These are phyloP conservation scores for Chymomyza fuscimana DNA, from an alignment of 2,888 invertebrate genomes.

Conservation along the genomic window DNA sequence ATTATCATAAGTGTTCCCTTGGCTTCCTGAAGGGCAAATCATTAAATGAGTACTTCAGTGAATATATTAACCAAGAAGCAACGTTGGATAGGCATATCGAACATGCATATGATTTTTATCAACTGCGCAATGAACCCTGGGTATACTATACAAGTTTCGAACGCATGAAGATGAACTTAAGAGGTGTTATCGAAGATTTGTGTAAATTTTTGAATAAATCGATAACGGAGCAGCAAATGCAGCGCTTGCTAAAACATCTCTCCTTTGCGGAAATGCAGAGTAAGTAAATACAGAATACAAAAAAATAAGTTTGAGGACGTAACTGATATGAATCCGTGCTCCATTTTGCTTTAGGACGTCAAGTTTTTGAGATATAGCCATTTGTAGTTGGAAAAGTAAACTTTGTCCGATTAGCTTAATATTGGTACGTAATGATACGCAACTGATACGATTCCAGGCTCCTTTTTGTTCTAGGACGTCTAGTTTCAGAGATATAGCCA, in stretches of 20 bases:
- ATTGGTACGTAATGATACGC: too few relatives aligned
- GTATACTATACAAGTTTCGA: constrained; percentile 70
- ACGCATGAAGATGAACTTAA: constrained; percentile 65
- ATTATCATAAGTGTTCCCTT: constrained; percentile 80
- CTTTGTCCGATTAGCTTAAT: too few relatives aligned
- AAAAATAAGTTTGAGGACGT: too few relatives aligned
- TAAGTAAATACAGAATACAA: constrained; percentile 16
- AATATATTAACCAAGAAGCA: constrained; percentile 24
- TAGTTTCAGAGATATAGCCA: too few relatives aligned
- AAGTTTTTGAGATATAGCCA: too few relatives aligned
- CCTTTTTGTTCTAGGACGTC: too few relatives aligned
- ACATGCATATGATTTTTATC: constrained; percentile 65
- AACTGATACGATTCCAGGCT: too few relatives aligned
- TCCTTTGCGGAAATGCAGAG: constrained; percentile 74
- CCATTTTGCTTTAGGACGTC: too few relatives aligned
- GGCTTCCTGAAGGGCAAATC: constrained; percentile 49
- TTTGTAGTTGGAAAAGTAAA: too few relatives aligned
- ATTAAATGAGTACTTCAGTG: constrained; percentile 44
- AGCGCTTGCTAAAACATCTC: constrained; percentile 61
- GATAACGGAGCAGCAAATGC: constrained; percentile 52
- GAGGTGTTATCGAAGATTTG: constrained; percentile 55
- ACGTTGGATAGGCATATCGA: constrained; percentile 31
- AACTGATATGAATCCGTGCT: too few relatives aligned
- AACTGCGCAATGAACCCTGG: constrained; percentile 67
- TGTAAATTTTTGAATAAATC: constrained; percentile 62